Percentiles rank a stretch among this genome's conserved stretches.
Evolutionary conservation across 2,888 invertebrate species (phyloP).

Genomic region (Orgyia antiqua): DNA sequence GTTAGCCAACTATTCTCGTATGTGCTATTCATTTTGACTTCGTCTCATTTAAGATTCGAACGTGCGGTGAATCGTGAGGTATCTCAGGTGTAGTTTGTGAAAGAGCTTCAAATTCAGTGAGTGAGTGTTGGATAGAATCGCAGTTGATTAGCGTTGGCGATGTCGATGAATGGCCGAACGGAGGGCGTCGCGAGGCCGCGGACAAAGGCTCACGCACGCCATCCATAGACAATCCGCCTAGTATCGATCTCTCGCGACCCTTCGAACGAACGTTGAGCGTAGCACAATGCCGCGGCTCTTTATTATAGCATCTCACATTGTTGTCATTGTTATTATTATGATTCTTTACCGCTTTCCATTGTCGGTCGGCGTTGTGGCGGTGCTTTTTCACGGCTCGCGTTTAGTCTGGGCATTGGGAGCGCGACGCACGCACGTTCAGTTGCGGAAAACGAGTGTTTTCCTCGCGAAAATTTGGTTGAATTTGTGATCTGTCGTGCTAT

Average conservation of each 20-base stretch:
- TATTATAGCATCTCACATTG: slow-evolving; percentile 79
- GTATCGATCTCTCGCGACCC: slow-evolving; percentile 76
- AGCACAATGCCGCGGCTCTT: slow-evolving; percentile 76
- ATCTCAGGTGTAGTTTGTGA: slow-evolving; percentile 15
- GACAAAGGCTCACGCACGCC: slow-evolving; percentile 68
- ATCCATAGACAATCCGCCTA: slow-evolving; percentile 70
- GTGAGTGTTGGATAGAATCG: slow-evolving; percentile 32
- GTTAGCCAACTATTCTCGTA: slow-evolving; percentile 4
- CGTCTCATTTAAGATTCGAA: slow-evolving; percentile 24
- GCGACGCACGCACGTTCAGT: slow-evolving; percentile 74
- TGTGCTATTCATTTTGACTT: slow-evolving; percentile 8
- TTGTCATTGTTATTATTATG: slow-evolving; percentile 79
- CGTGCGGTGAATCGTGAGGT: slow-evolving; percentile 20
- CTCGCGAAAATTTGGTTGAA: slow-evolving; percentile 58
- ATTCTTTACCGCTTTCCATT: slow-evolving; percentile 79
- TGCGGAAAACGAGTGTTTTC: slow-evolving; percentile 73
- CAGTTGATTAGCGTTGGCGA: slow-evolving; percentile 54
- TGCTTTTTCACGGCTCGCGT: slow-evolving; percentile 77
- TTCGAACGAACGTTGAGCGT: slow-evolving; percentile 72
- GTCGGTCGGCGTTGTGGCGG: slow-evolving; percentile 77
- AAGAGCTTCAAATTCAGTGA: slow-evolving; percentile 20
- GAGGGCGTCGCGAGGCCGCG: slow-evolving; percentile 38
- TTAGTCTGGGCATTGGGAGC: slow-evolving; percentile 77
- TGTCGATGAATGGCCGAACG: slow-evolving; percentile 48
- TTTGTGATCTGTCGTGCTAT: slow-evolving; percentile 48